Conservation (phyloP, 2,797 vertebrate species). For the Darevskia mixta region DNA sequence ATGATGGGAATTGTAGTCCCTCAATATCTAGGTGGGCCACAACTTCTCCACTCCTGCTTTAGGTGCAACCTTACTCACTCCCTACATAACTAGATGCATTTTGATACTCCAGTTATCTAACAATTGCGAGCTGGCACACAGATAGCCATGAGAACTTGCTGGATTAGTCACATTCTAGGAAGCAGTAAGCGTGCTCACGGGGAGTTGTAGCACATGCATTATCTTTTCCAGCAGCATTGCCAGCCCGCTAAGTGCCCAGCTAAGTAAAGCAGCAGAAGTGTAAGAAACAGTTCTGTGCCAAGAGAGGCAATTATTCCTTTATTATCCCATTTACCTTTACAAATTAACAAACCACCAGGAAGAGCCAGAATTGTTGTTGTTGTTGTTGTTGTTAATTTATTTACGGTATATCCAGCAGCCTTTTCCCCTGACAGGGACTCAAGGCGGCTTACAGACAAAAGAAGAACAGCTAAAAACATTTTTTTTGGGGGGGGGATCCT, state of each 20-base stretch:
- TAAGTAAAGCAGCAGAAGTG: not conserved
- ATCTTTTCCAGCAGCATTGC: not conserved
- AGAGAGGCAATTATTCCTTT: not conserved
- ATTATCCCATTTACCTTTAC: not conserved
- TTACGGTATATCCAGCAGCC: no score
- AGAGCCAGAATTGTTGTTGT: no score
- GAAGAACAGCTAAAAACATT: no score
- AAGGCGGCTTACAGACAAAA: no score
- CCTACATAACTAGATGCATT: not conserved
- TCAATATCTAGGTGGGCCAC: not conserved
- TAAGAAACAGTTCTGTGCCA: not conserved
- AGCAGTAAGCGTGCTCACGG: not conserved
- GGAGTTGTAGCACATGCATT: not conserved
- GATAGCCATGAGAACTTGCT: not conserved
- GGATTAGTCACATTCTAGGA: not conserved
- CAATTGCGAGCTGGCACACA: not conserved
- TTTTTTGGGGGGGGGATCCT: no score
- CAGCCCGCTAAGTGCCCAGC: not conserved
- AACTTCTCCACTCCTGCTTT: not conserved
- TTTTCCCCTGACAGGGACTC: no score
- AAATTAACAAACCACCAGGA: not conserved
- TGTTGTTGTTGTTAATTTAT: no score
- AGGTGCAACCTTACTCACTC: not conserved
- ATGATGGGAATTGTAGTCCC: not conserved
- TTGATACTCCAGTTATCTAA: not conserved